Conservation (phyloP, 2,888 invertebrate species). For the Cerastis rubricosa region DNA sequence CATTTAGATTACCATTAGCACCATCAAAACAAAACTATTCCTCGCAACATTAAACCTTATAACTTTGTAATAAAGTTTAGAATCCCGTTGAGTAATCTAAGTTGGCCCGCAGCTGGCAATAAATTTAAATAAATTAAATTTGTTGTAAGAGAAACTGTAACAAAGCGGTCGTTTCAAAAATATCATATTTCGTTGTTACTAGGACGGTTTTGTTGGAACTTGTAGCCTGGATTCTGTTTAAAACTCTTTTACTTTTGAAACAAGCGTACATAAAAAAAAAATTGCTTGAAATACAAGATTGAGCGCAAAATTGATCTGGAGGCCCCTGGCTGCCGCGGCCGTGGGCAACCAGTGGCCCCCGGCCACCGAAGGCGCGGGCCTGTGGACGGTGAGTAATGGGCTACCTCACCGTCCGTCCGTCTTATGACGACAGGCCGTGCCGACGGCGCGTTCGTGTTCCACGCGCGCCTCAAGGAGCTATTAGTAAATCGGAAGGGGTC, state of each 20-base stretch:
- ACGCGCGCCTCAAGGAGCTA: too few species aligned
- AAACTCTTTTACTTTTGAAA: conserved; percentile 34
- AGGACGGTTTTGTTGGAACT: conserved; percentile 3
- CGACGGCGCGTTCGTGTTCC: too few species aligned
- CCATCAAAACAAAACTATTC: conserved; percentile 39
- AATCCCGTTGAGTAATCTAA: conserved; percentile 58
- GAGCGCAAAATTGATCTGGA: not conserved
- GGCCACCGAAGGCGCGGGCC: too few species aligned
- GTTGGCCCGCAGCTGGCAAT: conserved; percentile 56
- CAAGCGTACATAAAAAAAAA: too few species aligned
- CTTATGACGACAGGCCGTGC: too few species aligned
- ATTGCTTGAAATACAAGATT: too few species aligned
- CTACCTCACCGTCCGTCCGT: too few species aligned
- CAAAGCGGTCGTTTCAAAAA: conserved; percentile 58
- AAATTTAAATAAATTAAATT: conserved; percentile 70
- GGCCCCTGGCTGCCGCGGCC: too few species aligned
- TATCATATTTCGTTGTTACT: conserved; percentile 61
- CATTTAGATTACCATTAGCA: conserved; percentile 49
- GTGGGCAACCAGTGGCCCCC: too few species aligned
- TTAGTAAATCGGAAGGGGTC: too few species aligned
- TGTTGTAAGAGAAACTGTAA: conserved; percentile 61
- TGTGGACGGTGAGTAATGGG: too few species aligned
- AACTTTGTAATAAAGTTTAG: conserved; percentile 52
- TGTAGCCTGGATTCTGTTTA: conserved; percentile 19
- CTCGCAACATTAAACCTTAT: conserved; percentile 53